These are phyloP conservation scores for Phylloscopus trochilus DNA, from an alignment of 2,113 vertebrate species.

Conservation along the genomic window DNA sequence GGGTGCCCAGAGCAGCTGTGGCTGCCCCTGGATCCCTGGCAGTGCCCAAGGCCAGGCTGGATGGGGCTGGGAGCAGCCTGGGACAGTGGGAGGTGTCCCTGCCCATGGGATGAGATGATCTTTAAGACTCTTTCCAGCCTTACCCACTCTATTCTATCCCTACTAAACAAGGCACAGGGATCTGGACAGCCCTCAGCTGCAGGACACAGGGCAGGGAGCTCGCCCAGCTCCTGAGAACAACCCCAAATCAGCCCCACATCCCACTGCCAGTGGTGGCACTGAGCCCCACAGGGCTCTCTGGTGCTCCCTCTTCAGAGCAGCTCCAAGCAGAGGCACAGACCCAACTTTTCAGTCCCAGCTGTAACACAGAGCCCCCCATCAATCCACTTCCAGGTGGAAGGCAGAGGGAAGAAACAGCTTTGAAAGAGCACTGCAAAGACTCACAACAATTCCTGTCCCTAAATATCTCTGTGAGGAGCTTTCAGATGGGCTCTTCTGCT, in stretches of 20 bases:
- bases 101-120: neutral
- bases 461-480: neutral
- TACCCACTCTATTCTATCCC: neutral
- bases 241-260: neutral
- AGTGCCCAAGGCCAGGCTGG: neutral
- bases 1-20: neutral
- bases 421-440: neutral
- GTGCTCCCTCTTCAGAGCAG: neutral
- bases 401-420: neutral
- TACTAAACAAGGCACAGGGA: neutral
- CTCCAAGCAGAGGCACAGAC: neutral
- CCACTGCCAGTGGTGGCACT: neutral
- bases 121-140: neutral
- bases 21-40: neutral
- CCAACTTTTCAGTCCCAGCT: neutral
- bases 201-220: neutral
- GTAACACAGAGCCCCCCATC: neutral
- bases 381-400: neutral
- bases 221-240: neutral
- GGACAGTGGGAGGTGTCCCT: neutral
- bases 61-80: no score
- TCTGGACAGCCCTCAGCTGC: neutral
- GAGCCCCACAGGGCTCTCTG: neutral
- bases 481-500: neutral
- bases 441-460: neutral